These are phyloP conservation scores for Tridacna crocea DNA, from an alignment of 2,888 invertebrate genomes.

Conservation along the genomic window DNA sequence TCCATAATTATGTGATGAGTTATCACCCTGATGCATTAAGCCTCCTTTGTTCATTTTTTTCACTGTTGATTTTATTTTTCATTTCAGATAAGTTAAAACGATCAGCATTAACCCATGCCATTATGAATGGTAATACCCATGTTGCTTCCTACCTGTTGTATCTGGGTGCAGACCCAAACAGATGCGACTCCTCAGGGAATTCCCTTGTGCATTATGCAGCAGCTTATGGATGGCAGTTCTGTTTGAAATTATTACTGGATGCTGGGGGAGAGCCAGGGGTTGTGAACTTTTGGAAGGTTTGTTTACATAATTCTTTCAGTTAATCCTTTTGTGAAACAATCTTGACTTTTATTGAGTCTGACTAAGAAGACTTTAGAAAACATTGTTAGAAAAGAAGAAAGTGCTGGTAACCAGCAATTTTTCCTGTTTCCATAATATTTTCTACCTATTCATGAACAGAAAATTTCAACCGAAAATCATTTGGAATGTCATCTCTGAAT, in stretches of 20 bases:
- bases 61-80: neutral
- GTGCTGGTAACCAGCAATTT: no score
- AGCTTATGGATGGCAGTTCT: slow-evolving; percentile 86
- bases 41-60: no score
- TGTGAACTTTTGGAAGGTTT: slow-evolving; percentile 85
- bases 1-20: no score
- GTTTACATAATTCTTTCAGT: neutral
- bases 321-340: no score
- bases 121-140: slow-evolving; percentile 85
- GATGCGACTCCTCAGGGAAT: slow-evolving; percentile 86
- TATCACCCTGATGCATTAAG: no score
- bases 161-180: slow-evolving; percentile 84
- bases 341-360: no score
- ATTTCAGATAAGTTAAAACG: slow-evolving; percentile 85
- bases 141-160: slow-evolving; percentile 85
- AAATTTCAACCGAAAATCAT: no score
- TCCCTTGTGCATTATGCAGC: slow-evolving; percentile 86
- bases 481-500: no score
- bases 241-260: slow-evolving; percentile 84
- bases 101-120: slow-evolving; percentile 86
- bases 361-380: no score
- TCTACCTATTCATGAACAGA: no score
- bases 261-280: slow-evolving; percentile 82
- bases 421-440: no score
- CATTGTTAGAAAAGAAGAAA: no score